Percentiles rank a stretch among this genome's conserved stretches.
Evolutionary conservation across 1,140 invertebrate species (phyloP).

Genomic region (Pteromalus puparum): DNA sequence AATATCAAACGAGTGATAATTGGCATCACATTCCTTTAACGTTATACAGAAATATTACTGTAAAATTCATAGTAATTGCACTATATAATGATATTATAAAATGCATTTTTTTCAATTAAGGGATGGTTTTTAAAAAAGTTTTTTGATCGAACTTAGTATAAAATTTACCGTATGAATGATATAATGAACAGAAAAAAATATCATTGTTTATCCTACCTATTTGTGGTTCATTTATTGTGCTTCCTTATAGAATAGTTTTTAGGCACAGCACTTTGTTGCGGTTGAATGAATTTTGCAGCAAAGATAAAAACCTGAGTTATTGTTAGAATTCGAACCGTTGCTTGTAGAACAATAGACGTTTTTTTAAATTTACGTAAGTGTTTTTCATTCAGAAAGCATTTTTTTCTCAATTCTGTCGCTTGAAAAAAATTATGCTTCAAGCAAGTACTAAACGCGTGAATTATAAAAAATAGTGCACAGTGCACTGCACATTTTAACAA

Average conservation of each 20-base stretch:
- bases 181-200: background rate
- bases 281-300: background rate
- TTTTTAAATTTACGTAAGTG: background rate
- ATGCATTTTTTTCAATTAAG: too few species aligned
- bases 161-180: background rate
- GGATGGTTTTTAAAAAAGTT: too few species aligned
- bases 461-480: too few species aligned
- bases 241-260: constrained; percentile 24
- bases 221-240: background rate
- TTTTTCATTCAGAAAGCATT: too few species aligned
- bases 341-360: background rate
- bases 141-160: background rate
- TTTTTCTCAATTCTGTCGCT: too few species aligned
- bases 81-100: too few species aligned
- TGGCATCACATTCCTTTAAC: background rate
- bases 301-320: background rate
- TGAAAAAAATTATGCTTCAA: too few species aligned
- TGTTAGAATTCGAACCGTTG: background rate
- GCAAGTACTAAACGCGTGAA: too few species aligned
- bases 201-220: constrained; percentile 20
- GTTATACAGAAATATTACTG: background rate
- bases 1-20: constrained; percentile 9
- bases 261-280: background rate
- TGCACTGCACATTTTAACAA: too few species aligned
- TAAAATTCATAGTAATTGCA: background rate